Conservation (phyloP, 2,888 invertebrate genomes). For the Tromatobia lineatoria region DNA sequence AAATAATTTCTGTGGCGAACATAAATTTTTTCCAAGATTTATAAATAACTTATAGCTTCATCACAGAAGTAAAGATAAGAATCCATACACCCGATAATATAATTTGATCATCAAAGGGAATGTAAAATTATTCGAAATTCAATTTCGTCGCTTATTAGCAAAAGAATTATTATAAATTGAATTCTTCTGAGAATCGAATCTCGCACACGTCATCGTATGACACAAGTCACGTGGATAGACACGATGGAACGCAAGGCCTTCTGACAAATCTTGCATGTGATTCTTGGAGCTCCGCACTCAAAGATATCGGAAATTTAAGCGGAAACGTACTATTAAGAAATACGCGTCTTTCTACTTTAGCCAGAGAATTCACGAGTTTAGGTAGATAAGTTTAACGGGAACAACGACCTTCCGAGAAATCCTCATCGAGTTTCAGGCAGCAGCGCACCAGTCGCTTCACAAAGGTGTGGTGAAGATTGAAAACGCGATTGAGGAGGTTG, state of each 20-base stretch:
- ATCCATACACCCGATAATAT: too few species aligned
- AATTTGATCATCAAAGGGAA: too few species aligned
- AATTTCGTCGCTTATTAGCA: not conserved
- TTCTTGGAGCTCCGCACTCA: not conserved
- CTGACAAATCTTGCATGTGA: not conserved
- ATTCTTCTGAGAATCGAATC: conserved; percentile 24
- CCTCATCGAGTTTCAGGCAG: conserved; percentile 5
- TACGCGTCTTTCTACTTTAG: not conserved
- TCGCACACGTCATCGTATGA: conserved; percentile 42
- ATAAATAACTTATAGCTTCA: too few species aligned
- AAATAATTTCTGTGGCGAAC: too few species aligned
- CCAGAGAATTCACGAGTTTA: conserved; percentile 34
- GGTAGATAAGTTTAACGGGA: conserved; percentile 46
- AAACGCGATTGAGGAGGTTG: conserved; percentile 30
- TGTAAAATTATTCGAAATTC: not conserved
- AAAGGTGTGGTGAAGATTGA: conserved; percentile 49
- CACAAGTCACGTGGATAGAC: conserved; percentile 43
- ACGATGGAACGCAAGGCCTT: conserved; percentile 9
- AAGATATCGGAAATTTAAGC: not conserved
- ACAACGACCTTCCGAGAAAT: conserved; percentile 60
- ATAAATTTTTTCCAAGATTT: too few species aligned
- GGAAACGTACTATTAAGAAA: not conserved
- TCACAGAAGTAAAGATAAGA: too few species aligned
- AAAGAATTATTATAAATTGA: conserved; percentile 2
- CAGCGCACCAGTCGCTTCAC: not conserved